Evolutionary conservation across 2,888 invertebrate genomes (phyloP).

Genomic region (Perdita meconis): DNA sequence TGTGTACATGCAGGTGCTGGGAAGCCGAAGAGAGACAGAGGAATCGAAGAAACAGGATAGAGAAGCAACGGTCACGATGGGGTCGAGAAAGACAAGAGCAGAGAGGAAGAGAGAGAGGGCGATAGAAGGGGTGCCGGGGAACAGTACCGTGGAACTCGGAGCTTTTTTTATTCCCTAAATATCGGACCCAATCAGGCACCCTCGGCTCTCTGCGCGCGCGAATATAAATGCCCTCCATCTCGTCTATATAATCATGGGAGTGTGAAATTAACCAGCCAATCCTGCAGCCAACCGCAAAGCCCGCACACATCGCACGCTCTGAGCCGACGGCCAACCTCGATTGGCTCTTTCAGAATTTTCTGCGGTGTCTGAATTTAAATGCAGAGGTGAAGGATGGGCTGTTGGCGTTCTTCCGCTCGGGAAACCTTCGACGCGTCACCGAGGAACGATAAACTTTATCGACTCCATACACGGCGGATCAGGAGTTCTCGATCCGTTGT

Average conservation of each 20-base stretch:
- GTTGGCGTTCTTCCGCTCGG: conserved; percentile 20
- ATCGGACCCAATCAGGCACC: conserved; percentile 78
- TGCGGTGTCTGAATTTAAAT: conserved; percentile 64
- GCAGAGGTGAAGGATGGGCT: conserved; percentile 21
- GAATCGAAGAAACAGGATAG: not conserved
- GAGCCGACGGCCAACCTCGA: conserved; percentile 51
- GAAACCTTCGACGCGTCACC: conserved; percentile 15
- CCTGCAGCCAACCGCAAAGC: conserved; percentile 79
- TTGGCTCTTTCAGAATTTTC: conserved; percentile 65
- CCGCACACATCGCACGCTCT: conserved; percentile 60
- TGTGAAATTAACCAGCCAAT: conserved; percentile 83
- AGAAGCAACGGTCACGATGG: not conserved
- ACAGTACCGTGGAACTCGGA: conserved; percentile 28
- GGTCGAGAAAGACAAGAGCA: not conserved
- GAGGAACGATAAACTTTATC: conserved; percentile 15
- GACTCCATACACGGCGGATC: not conserved
- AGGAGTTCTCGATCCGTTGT: not conserved
- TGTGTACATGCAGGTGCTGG: not conserved
- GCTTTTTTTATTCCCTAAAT: conserved; percentile 71
- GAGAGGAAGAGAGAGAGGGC: not conserved
- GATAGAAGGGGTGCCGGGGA: not conserved
- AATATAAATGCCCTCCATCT: conserved; percentile 81
- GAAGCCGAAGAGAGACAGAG: not conserved
- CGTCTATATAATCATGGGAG: conserved; percentile 83
- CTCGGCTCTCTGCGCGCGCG: conserved; percentile 69